Evolutionary conservation across 1,140 invertebrate species (phyloP).

Genomic region (Drosophila kanapiae): DNA sequence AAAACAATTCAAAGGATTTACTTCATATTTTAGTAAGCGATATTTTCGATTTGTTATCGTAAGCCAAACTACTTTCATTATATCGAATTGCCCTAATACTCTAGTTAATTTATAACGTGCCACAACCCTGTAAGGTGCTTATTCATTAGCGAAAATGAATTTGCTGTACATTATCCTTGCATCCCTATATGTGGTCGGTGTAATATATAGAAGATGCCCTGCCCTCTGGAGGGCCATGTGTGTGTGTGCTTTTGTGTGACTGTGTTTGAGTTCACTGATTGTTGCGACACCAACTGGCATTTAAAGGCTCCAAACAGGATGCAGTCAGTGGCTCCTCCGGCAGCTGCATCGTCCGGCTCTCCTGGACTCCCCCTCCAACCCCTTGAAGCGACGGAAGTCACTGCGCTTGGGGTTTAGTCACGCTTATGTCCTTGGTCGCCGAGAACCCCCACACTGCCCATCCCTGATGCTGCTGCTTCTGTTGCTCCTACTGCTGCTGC

Average conservation of each 20-base stretch:
- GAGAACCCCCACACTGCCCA: slow-evolving; percentile 1
- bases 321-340: slow-evolving; percentile 17
- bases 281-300: slow-evolving; percentile 64
- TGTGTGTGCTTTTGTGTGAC: background rate
- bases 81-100: no score
- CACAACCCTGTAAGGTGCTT: no score
- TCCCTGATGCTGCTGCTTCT: background rate
- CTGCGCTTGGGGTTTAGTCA: slow-evolving; percentile 66
- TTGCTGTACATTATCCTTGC: background rate
- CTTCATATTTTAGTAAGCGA: background rate
- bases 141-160: background rate
- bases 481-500: background rate
- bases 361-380: background rate
- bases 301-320: slow-evolving; percentile 67
- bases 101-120: no score
- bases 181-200: background rate
- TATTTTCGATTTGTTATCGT: background rate
- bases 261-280: slow-evolving; percentile 50
- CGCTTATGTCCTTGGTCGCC: slow-evolving; percentile 57
- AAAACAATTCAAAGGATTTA: background rate
- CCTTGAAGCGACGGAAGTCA: slow-evolving; percentile 53
- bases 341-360: slow-evolving; percentile 11
- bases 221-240: background rate
- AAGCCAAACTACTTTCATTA: background rate
- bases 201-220: background rate